Evolutionary conservation across 2,888 invertebrate genomes (phyloP), one percentile per base, ranked within the genome.

Genomic region (Mythimna ferrago): DNA sequence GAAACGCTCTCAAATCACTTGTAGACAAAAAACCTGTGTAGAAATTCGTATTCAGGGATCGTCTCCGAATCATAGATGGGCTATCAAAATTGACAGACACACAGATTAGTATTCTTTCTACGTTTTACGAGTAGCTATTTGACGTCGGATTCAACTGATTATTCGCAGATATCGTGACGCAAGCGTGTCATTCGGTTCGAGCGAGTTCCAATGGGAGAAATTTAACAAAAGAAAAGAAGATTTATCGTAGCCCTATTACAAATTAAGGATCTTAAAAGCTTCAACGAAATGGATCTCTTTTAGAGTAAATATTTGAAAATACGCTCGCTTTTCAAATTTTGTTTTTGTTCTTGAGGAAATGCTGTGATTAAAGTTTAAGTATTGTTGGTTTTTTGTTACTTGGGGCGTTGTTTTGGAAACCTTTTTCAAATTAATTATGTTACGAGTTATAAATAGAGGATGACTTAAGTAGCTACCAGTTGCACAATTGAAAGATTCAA

Each of bases 81-180:
- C 83, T 81, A 86, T 85, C 86, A 85, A 84, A 86, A 81, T 74
- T 86, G 86, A 82, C 86, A 85, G 86, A 81, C 85, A 79, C 38
- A 68, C 76, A 83, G 76, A 86, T 86, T 86, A 85, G 86, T 86
- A 86, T 86, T 86, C 86, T 83, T 81, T 80, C 78, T 80, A 72
- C 86, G 85, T 85, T 86, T 83, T 83, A 86, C 80, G 86, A 82
- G 83, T 74, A 73, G 77, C 86, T 82, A 86, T 86, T 86, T 84
- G 84, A 84, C 76, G 83, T 81, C 35, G 76, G 69, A 84, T 84
- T 61, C 84, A 60, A 82, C 81, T 85, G 86, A 86, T 85, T 86
- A 86, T 85, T 80, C 82, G 32, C 70, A 76, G 86, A 86, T 85
- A 84, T 82, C 76, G 70, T 81, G 78, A 82, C 72, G 74, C 67